Conservation (phyloP, 2,888 invertebrate species). For the Dynastes grantii region DNA sequence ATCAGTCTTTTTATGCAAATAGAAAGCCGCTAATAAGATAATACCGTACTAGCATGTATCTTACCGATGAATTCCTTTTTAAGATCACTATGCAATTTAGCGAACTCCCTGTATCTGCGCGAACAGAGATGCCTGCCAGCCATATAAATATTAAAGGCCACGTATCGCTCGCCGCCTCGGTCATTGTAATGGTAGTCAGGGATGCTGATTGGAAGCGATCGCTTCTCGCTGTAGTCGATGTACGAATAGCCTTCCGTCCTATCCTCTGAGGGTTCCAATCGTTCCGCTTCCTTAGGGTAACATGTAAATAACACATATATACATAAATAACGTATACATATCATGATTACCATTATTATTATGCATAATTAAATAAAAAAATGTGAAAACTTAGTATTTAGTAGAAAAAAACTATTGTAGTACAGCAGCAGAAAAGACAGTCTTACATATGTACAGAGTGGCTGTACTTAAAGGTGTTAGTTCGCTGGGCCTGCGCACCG, state of each 20-base stretch:
- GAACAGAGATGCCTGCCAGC: conserved; percentile 98
- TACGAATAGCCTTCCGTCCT: conserved; percentile 81
- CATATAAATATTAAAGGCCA: conserved; percentile 99
- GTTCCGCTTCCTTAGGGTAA: conserved; percentile 81
- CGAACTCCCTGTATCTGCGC: conserved; percentile 95
- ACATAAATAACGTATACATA: no score
- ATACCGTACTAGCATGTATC: conserved; percentile 45
- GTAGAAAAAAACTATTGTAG: no score
- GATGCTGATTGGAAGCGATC: conserved; percentile 89
- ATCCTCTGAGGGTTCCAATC: conserved; percentile 89
- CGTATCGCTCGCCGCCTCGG: conserved; percentile 90
- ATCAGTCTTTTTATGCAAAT: no score
- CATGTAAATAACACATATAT: neutral
- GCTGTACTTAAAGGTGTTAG: no score
- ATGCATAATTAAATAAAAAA: no score
- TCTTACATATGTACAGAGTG: no score
- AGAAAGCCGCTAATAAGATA: no score
- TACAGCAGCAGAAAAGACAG: no score
- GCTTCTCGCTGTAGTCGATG: conserved; percentile 95
- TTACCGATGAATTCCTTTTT: conserved; percentile 93
- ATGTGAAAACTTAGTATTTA: no score
- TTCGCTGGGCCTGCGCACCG: no score
- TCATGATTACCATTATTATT: no score
- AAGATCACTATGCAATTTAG: conserved; percentile 88
- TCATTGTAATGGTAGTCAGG: conserved; percentile 96